A percentile compares a stretch with the other conserved stretches of the same genome.
phyloP scores from a whole-genome alignment of 2,888 invertebrate genomes.

The Teleiodes luculella region DNA sequence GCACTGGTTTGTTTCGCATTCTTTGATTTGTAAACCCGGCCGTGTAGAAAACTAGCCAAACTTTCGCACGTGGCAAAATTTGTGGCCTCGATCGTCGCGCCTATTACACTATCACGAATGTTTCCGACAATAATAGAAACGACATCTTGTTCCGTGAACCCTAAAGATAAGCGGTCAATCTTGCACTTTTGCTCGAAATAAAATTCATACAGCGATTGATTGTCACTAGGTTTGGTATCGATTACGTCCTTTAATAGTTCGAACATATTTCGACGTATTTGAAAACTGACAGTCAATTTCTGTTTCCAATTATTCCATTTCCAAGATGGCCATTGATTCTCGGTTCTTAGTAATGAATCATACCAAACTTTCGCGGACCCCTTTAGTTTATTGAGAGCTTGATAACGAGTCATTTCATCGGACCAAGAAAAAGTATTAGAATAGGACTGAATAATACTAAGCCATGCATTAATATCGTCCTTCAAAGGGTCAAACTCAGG shows the following conservation, averaged over 20 bases:
- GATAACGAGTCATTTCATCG: constrained; percentile 14
- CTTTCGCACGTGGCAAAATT: constrained; percentile 21
- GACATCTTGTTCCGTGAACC: constrained; percentile 22
- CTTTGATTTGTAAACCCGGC: background rate
- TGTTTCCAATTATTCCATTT: constrained; percentile 20
- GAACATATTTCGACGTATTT: constrained; percentile 11
- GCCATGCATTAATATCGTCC: constrained; percentile 26
- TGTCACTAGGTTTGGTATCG: constrained; percentile 18
- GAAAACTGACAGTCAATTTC: constrained; percentile 18
- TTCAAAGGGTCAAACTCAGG: constrained; percentile 28
- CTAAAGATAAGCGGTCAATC: constrained; percentile 20
- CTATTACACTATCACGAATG: constrained; percentile 21
- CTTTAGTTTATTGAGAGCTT: constrained; percentile 21
- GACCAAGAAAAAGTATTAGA: constrained; percentile 22
- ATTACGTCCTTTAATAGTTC: constrained; percentile 11
- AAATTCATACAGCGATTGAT: constrained; percentile 27
- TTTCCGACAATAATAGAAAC: constrained; percentile 27
- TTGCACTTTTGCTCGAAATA: constrained; percentile 26
- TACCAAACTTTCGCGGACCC: constrained; percentile 25
- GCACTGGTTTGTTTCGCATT: background rate
- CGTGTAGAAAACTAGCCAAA: constrained; percentile 14
- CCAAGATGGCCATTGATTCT: constrained; percentile 20
- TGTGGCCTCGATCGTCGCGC: constrained; percentile 24
- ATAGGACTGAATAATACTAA: constrained; percentile 24
- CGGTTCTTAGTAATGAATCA: constrained; percentile 16